phyloP scores from a whole-genome alignment of 2,888 invertebrate species.

The Eulithis prunata region DNA sequence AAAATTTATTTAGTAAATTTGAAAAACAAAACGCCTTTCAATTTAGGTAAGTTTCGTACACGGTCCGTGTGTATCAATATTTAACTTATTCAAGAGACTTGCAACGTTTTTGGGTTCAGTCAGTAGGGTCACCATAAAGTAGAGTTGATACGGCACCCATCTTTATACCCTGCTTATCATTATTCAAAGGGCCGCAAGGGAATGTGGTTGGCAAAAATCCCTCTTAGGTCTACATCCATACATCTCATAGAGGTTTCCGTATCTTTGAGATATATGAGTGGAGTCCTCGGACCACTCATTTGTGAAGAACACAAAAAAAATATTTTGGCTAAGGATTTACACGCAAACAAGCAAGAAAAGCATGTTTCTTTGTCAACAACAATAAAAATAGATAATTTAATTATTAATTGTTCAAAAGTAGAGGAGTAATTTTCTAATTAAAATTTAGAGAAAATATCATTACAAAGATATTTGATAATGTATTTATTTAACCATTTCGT shows the following conservation, averaged over 20 bases:
- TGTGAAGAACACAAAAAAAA: conserved; percentile 37
- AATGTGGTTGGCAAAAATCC: conserved; percentile 45
- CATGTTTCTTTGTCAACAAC: too few species aligned
- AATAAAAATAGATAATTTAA: too few species aligned
- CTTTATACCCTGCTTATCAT: conserved; percentile 41
- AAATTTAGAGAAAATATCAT: too few species aligned
- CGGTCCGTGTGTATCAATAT: neutral
- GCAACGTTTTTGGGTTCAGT: neutral
- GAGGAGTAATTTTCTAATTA: too few species aligned
- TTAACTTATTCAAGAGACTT: neutral
- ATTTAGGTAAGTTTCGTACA: neutral
- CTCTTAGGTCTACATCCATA: conserved; percentile 42
- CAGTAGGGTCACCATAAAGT: conserved; percentile 15
- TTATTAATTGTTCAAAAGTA: too few species aligned
- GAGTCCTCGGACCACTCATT: conserved; percentile 49
- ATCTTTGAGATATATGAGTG: conserved; percentile 10
- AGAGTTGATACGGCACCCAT: conserved; percentile 10
- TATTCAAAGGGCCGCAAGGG: conserved; percentile 50
- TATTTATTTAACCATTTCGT: too few species aligned
- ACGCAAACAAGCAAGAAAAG: too few species aligned
- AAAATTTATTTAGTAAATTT: too few species aligned
- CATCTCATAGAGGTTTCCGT: conserved; percentile 49
- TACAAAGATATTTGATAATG: too few species aligned
- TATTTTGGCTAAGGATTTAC: too few species aligned
- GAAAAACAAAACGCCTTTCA: too few species aligned